Conservation (phyloP, 2,113 vertebrate genomes). For the Megaleporinus macrocephalus region DNA sequence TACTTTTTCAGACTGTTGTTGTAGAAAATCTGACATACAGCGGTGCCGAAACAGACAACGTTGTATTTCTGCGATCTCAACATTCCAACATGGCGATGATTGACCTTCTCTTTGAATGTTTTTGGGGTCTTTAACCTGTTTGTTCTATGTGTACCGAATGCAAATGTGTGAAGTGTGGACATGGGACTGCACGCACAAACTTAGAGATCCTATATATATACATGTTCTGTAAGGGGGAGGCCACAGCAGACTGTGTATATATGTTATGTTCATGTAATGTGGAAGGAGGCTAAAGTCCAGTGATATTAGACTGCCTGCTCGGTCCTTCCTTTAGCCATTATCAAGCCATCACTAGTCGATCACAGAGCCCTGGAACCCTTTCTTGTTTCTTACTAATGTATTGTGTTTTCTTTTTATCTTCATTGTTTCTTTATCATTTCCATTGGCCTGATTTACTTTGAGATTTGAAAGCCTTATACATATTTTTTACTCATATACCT, state of each 20-base stretch:
- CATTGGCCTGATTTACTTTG: conserved; percentile 79
- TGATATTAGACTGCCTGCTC: conserved; percentile 73
- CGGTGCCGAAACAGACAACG: not conserved
- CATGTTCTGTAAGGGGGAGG: conserved; percentile 71
- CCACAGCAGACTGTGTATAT: conserved; percentile 82
- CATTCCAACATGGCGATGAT: conserved; percentile 83
- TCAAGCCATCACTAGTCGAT: conserved; percentile 83
- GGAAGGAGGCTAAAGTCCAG: conserved; percentile 62
- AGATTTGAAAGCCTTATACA: conserved; percentile 91
- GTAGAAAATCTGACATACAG: not conserved
- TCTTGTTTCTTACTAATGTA: too few relatives aligned
- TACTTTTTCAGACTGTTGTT: not conserved
- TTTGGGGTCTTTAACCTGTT: conserved; percentile 54
- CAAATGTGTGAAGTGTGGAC: conserved; percentile 75
- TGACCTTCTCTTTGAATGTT: conserved; percentile 78
- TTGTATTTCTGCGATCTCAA: conserved; percentile 77
- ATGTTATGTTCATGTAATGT: conserved; percentile 44
- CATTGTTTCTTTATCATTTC: conserved; percentile 66
- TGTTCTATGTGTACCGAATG: conserved; percentile 73
- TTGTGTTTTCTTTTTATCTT: conserved; percentile 64
- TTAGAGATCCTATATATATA: conserved; percentile 48
- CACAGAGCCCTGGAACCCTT: conserved; percentile 69
- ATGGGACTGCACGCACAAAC: conserved; percentile 72
- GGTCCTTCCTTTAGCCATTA: conserved; percentile 75
- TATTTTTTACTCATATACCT: conserved; percentile 93